Base-by-base conservation (phyloP, 2,113 vertebrate species). In the Mus musculus region DNA sequence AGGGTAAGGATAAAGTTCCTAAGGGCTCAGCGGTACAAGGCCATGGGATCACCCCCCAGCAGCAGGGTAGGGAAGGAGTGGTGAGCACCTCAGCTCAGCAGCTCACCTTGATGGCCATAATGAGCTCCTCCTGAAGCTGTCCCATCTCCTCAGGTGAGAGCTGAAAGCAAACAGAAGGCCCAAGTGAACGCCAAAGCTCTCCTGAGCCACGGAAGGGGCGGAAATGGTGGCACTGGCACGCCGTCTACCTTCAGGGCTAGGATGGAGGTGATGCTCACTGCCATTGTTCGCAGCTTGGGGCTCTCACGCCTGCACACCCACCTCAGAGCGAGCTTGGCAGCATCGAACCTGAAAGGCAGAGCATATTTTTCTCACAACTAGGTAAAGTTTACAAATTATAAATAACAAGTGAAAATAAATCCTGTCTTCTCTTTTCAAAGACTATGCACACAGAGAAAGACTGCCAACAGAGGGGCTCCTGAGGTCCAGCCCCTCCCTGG, bases 281-380 rank as follows among this genome's bases (percentile, higher is more conserved):
- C 99, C 99, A 99, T 99, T 93, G 99, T 99, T 98, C 99, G 99
- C 99, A 99, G 99, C 97, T 99, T 99, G 95, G 99, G 99, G 96
- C 99, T 99, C 95, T 99, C 99, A 3, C 98, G 99, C 97, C 99
- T 99, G 98, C 99, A 99, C 73, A 99, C 98, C 99, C 99, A 99
- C 95, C 99, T 99, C 98, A 99, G 99, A 89, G 99, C 99, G 88
- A 99, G 98, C 97, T 99, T 99, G 86, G 99, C 99, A 91, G 99
- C 99, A 97, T 99, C 99, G 97, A 99, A 99, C 97, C 99, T 99
- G 97, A 14, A 92, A 98, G 97, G n/a, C 52, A 96, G 73, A 67
- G 77, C 56, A 56, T 54, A 42, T 61, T 95, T 96, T 89, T 84
- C 24, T 95, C 86, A 97, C 75, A 87, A 63, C 49, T 49, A 76